Evolutionary conservation across 2,113 vertebrate species (phyloP), one percentile per base, ranked within the genome.

Genomic region (Cyprinodon tularosa): DNA sequence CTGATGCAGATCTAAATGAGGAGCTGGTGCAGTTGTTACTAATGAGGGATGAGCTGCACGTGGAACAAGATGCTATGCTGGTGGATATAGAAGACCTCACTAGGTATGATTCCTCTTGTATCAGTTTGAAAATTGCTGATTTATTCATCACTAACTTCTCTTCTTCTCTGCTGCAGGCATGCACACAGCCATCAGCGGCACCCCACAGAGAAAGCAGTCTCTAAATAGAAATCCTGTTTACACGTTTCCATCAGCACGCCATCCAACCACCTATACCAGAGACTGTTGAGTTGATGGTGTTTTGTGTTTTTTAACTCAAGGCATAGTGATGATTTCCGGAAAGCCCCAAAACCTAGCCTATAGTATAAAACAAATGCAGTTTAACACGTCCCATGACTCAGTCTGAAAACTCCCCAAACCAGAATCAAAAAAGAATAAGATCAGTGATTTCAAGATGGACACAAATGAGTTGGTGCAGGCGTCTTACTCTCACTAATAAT

Each of bases 41-140:
- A 61, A 91, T 98, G 75, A 95, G 97, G 82, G 98, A 99, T 3
- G 98, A 99, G 92, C 94, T 99, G 77, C 97, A 99, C 78, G 97
- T 97, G 9, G 98, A 99, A 90, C 98, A 99, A 86, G 98, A 99
- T 0, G 98, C 98, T 80, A 99, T 99, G 98, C 93, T 99, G 93
- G 98, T 99, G 87, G 97, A 99, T 91, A 96, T 99, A 7, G 98
- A 99, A 80, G 98, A 99, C 72, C 93, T 99, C 88, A 99, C 98
- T 92, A 98, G 98, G 98, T 98, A 61, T 82, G 37, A 6, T 17
- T 2, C 10, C 3, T 6, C 8, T 5, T n/a, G 3, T 66, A n/a
- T 14, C 37, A 48, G 42, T 65, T 15, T 48, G n/a, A 29, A 57
- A 11, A n/a, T 9, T 10, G 13, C 15, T 0, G 48, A 60, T 47